A percentile compares a stretch with the other conserved stretches of the same genome.
Evolutionary conservation across 2,888 invertebrate species (phyloP).

Genomic region (Augochlorella aurata): DNA sequence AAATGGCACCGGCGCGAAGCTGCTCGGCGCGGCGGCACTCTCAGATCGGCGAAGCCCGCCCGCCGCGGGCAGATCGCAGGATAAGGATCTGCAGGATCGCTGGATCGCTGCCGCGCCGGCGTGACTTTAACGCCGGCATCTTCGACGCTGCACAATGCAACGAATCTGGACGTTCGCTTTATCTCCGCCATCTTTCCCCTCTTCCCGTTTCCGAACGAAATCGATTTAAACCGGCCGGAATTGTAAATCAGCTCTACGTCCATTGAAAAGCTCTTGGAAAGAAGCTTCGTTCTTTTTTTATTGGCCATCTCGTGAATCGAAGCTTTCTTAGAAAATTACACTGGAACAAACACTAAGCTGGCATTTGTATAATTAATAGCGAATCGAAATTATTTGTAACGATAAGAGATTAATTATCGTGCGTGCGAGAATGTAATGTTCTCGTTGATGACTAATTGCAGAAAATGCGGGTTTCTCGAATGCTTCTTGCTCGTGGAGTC

Average conservation of each 20-base stretch:
- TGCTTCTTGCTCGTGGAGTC: too few species aligned
- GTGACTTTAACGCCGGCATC: conserved; percentile 57
- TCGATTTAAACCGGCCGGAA: conserved; percentile 16
- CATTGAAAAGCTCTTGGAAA: neutral
- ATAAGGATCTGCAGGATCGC: conserved; percentile 60
- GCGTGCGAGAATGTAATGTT: too few species aligned
- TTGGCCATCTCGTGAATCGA: neutral
- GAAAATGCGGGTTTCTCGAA: too few species aligned
- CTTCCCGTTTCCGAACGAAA: conserved; percentile 13
- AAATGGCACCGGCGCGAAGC: conserved; percentile 33
- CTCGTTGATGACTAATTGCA: too few species aligned
- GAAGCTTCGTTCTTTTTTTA: neutral
- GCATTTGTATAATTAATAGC: neutral
- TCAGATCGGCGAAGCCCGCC: conserved; percentile 29
- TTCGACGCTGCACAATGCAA: conserved; percentile 61
- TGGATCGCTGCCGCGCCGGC: conserved; percentile 28
- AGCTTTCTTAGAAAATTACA: neutral
- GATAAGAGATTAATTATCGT: too few species aligned
- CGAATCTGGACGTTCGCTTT: conserved; percentile 53
- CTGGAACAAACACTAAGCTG: neutral
- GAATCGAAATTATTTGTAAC: too few species aligned
- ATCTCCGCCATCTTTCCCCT: conserved; percentile 58
- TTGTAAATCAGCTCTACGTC: neutral
- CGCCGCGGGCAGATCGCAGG: conserved; percentile 50
- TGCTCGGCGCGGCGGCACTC: conserved; percentile 27